Evolutionary conservation across 2,888 invertebrate species (phyloP).

Genomic region (Drosophila paracracens): DNA sequence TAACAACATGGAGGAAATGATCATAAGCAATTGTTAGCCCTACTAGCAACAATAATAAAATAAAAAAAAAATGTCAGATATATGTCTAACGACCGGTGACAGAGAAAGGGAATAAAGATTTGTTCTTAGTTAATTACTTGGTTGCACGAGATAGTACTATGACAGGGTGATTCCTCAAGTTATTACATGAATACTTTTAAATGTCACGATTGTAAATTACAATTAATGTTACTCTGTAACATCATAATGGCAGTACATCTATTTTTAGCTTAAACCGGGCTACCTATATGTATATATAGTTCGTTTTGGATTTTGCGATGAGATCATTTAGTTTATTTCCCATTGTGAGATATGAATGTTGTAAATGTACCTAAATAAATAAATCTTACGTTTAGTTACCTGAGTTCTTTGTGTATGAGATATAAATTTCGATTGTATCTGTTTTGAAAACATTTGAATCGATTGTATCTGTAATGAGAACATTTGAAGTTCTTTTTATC

Average conservation of each 20-base stretch:
- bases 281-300: not conserved
- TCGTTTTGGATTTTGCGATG: not conserved
- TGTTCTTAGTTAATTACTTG: not conserved
- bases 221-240: not conserved
- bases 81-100: not conserved
- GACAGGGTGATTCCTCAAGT: slow-evolving; percentile 19
- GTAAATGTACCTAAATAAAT: not conserved
- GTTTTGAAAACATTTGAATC: not conserved
- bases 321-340: not conserved
- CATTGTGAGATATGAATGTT: not conserved
- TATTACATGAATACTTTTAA: not conserved
- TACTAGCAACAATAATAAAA: slow-evolving; percentile 1
- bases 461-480: too few species aligned
- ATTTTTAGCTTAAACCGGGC: not conserved
- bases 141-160: not conserved
- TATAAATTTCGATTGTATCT: not conserved
- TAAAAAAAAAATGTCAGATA: not conserved
- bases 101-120: not conserved
- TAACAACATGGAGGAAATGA: not conserved
- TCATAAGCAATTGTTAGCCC: not conserved
- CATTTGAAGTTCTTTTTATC: not conserved
- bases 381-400: not conserved
- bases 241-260: not conserved
- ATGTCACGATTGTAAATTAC: not conserved
- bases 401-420: not conserved